Base-by-base conservation (phyloP, 2,797 vertebrate species). In the Caiman crocodilus region DNA sequence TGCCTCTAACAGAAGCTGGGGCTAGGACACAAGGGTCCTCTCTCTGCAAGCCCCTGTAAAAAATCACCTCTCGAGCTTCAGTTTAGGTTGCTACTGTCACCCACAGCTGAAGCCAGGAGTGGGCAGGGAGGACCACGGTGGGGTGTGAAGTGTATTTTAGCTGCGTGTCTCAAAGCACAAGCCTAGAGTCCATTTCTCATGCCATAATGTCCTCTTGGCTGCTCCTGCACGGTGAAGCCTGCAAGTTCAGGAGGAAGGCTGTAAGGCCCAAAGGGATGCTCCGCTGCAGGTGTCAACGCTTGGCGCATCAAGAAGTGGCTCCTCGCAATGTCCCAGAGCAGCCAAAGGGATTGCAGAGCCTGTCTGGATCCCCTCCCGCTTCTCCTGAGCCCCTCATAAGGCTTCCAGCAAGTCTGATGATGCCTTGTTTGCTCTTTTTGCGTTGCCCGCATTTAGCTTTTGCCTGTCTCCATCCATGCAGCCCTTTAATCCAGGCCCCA, bases 401-500 rank as follows among this genome's bases (percentile, higher is more conserved):
- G 42, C 85, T 21, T 15, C 13, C 17, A 32, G 26, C 32, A 42
- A 75, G 57, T 28, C 17, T 71, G 8, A 56, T 79, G 73, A 58
- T 5, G 42, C 10, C 42, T 50, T 11, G 42, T 50, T 50, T 50
- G 42, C 42, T 50, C 42, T 50, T 50, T 50, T 10, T 50, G 42
- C 11, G 42, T 50, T 50, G 42, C 42, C 42, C 11, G 35, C 35
- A 35, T 85, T 94, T 89, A 82, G 77, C 35, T 88, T 86, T 57
- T 69, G 67, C 35, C 20, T 57, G 56, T 26, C 35, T 85, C 11
- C 55, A 3, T 89, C 78, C 77, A 73, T 71, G 17, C n/a, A 11
- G 79, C 82, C 69, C 78, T 92, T 93, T 88, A 83, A 94, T 89
- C 90, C 83, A 90, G 81, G 71, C 93, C 83, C 73, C 84, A 35